These are phyloP conservation scores for Okamejei kenojei DNA, from an alignment of 2,797 vertebrate species.

Conservation along the genomic window DNA sequence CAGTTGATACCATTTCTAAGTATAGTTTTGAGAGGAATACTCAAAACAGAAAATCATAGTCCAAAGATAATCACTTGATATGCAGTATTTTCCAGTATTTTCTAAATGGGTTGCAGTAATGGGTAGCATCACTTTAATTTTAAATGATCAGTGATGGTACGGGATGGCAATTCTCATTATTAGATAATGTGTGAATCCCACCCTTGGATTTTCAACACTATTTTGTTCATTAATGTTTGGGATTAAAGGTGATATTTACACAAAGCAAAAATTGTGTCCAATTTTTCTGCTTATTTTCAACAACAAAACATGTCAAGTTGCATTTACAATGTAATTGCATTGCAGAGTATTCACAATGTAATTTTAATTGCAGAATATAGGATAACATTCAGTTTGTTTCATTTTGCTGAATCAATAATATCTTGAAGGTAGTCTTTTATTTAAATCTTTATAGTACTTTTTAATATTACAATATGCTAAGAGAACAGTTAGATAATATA, in stretches of 20 bases:
- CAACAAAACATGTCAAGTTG: not conserved
- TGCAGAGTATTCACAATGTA: no score
- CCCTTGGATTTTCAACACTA: not conserved
- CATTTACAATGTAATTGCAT: not conserved
- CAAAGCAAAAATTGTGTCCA: not conserved
- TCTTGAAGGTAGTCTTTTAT: not conserved
- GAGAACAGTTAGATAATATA: slow-evolving; percentile 33
- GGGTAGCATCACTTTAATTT: not conserved
- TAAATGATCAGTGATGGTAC: not conserved
- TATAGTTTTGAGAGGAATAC: not conserved
- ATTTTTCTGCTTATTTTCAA: not conserved
- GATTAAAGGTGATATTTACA: not conserved
- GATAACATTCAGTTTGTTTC: not conserved
- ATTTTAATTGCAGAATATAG: not conserved
- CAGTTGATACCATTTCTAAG: not conserved
- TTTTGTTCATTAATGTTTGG: not conserved
- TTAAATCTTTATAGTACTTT: not conserved
- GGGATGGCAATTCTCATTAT: not conserved
- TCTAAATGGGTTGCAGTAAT: not conserved
- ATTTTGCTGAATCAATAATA: not conserved
- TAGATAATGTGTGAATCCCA: not conserved
- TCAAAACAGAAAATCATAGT: not conserved
- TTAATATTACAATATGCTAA: not conserved
- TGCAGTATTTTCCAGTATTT: not conserved
- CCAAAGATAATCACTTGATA: not conserved